These are phyloP conservation scores for Lamproptera curius DNA, from an alignment of 2,888 invertebrate species.

Conservation along the genomic window DNA sequence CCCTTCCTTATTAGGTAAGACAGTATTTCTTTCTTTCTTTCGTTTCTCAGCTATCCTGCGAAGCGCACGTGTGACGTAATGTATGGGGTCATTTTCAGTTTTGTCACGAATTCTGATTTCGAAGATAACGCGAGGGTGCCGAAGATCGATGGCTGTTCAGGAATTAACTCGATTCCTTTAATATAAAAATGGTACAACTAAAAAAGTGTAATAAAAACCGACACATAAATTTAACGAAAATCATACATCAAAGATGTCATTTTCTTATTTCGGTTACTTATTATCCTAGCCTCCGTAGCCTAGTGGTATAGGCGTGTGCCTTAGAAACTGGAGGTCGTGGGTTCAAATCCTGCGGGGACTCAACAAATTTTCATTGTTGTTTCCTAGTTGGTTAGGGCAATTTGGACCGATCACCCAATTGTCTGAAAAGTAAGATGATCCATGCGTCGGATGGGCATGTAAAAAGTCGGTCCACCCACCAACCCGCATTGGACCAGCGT, in stretches of 20 bases:
- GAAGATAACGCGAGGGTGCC: conserved; percentile 30
- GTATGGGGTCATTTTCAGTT: conserved; percentile 45
- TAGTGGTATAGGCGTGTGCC: no score
- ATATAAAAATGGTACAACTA: conserved; percentile 30
- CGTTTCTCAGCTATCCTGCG: conserved; percentile 22
- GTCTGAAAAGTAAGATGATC: no score
- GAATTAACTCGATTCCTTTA: conserved; percentile 37
- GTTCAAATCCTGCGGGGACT: no score
- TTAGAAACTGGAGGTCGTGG: no score
- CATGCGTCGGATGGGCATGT: no score
- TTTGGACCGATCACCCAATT: no score
- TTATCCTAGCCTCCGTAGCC: background rate
- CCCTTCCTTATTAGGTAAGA: background rate
- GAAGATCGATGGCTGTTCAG: conserved; percentile 37
- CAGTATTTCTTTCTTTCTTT: conserved; percentile 12
- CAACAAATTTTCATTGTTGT: no score
- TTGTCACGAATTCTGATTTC: conserved; percentile 43
- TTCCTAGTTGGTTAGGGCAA: no score
- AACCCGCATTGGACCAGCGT: no score
- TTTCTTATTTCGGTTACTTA: background rate
- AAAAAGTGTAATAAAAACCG: no score
- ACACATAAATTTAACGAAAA: no score
- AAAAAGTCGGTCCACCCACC: no score
- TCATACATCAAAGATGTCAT: background rate
- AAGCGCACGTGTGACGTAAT: conserved; percentile 34